Evolutionary conservation across 2,797 vertebrate species (phyloP).

Genomic region (Gila robusta): DNA sequence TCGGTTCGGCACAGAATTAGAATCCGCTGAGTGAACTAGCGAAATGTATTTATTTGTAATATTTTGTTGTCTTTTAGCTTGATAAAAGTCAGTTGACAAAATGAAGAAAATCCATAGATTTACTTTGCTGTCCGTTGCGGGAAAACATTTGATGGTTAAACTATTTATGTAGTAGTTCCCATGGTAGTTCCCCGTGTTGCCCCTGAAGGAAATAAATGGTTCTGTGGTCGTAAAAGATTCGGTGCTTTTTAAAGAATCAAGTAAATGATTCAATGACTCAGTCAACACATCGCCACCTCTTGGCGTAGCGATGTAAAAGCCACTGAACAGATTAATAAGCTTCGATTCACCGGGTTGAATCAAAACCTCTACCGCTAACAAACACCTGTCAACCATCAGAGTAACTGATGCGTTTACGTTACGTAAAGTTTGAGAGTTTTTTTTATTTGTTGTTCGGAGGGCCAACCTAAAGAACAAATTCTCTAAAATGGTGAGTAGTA

Average conservation of each 20-base stretch:
- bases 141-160: too few species aligned
- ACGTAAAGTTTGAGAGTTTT: not conserved
- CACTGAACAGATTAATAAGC: too few species aligned
- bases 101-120: too few species aligned
- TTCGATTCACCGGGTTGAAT: conserved; percentile 15
- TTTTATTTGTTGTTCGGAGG: not conserved
- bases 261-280: not conserved
- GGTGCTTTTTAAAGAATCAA: not conserved
- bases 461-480: not conserved
- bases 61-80: not conserved
- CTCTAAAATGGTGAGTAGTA: conserved; percentile 32
- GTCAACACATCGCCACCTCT: not conserved
- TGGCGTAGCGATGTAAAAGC: not conserved
- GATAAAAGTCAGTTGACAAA: too few species aligned
- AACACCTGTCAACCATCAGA: conserved; percentile 27
- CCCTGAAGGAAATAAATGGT: not conserved
- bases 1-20: not conserved
- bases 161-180: too few species aligned
- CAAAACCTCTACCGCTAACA: not conserved
- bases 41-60: not conserved
- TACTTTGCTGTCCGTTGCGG: too few species aligned
- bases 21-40: not conserved
- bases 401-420: not conserved
- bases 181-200: too few species aligned
- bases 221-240: not conserved